Base-by-base conservation (phyloP, 2,797 vertebrate species). In the Podarcis lilfordi region DNA sequence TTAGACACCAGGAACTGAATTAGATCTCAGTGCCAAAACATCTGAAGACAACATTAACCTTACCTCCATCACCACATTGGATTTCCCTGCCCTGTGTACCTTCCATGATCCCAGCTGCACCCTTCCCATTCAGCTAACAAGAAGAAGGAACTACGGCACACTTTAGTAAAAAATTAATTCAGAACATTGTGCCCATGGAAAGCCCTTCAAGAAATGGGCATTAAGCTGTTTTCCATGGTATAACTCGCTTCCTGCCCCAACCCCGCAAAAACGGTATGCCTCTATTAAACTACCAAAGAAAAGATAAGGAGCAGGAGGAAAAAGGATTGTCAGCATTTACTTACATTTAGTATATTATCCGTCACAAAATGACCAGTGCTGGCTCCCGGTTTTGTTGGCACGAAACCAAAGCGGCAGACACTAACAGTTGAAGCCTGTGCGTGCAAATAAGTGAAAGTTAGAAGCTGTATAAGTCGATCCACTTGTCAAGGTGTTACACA, bases 311-410 rank as follows among this genome's bases (percentile, higher is more conserved):
- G 45, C 3, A 50, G 50, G 15, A 71, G 27, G 13, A 11, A 21
- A 25, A 10, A 43, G 0, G 17, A 71, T 32, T 88, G 89, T 23
- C 35, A 71, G 87, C 23, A 68, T 84, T 83, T 89, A 93, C 93
- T 92, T 89, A 93, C 35, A 0, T 89, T 89, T 75, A 78, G 85
- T 32, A 76, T 76, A 81, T 75, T 55, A 45, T 88, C 88, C 64
- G 80, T 82, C 71, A 21, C 84, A 86, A 88, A 90, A 40, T 1
- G 1, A 35, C 50, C 86, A 50, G 10, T 61, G 17, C 19, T 61
- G 59, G 59, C 21, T 61, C 59, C 59, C 21, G 59, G 59, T 19
- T 61, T 61, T 64, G 37, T 43, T 72, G 66, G 37, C 90, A 61
- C 77, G 90, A 82, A 84, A 35, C 27, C 5, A 71, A 85, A 0